Percentiles rank a stretch among this genome's conserved stretches.
Conservation (phyloP, 2,888 invertebrate genomes). For the Drosophila anomelani region DNA sequence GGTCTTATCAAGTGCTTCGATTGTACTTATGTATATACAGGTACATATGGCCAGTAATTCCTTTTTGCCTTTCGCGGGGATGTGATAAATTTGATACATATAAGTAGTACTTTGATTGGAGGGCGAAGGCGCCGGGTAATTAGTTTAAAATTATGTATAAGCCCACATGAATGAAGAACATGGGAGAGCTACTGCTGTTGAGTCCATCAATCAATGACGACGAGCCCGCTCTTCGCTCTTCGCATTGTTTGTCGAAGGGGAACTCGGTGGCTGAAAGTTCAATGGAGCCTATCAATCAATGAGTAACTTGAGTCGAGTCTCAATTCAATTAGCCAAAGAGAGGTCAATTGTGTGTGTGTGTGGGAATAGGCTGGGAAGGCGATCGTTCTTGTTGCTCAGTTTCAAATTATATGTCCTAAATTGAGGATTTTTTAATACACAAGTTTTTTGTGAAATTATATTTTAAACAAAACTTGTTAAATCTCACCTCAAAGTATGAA, state of each 20-base stretch:
- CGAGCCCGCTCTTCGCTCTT: constrained; percentile 19
- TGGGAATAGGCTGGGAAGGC: background rate
- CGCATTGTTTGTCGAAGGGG: constrained; percentile 20
- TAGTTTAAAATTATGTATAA: constrained; percentile 55
- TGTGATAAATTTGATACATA: constrained; percentile 27
- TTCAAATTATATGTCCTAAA: no score
- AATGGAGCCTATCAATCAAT: constrained; percentile 39
- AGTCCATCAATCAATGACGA: constrained; percentile 48
- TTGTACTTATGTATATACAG: constrained; percentile 5
- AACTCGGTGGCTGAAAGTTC: constrained; percentile 11
- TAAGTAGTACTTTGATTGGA: constrained; percentile 28
- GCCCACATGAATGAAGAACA: constrained; percentile 11
- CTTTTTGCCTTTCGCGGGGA: constrained; percentile 10
- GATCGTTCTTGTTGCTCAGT: constrained; percentile 1
- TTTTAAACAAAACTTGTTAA: background rate
- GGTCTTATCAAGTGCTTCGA: constrained; percentile 68
- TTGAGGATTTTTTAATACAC: background rate
- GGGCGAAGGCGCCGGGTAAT: constrained; percentile 51
- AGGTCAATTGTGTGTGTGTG: constrained; percentile 14
- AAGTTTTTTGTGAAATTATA: background rate
- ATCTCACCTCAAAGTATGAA: background rate
- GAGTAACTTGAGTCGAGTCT: constrained; percentile 18
- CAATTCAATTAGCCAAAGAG: constrained; percentile 36
- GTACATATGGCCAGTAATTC: constrained; percentile 10
- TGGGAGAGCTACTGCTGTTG: background rate